These are phyloP conservation scores for Xylota sylvarum DNA, from an alignment of 2,888 invertebrate species.

Conservation along the genomic window DNA sequence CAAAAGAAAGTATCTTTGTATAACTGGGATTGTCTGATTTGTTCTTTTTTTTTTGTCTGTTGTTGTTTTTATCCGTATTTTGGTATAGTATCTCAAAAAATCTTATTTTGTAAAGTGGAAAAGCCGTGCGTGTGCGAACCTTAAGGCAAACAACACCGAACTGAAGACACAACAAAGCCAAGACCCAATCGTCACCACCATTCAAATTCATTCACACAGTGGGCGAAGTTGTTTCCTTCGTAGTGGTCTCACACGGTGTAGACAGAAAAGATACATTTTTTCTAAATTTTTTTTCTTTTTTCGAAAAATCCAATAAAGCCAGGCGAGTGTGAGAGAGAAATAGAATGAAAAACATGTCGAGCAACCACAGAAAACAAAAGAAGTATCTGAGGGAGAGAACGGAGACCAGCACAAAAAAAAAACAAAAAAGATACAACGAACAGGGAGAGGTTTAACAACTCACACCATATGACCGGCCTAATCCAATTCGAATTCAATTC, in stretches of 20 bases:
- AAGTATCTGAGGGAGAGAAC: slow-evolving; percentile 51
- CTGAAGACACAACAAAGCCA: slow-evolving; percentile 81
- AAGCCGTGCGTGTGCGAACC: slow-evolving; percentile 83
- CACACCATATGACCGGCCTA: slow-evolving; percentile 68
- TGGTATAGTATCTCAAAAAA: slow-evolving; percentile 43
- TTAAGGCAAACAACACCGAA: slow-evolving; percentile 85
- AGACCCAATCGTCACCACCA: slow-evolving; percentile 77
- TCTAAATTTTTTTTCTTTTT: slow-evolving; percentile 23
- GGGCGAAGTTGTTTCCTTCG: slow-evolving; percentile 73
- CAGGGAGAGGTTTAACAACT: slow-evolving; percentile 69
- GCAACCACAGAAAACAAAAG: slow-evolving; percentile 68
- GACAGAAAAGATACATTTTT: slow-evolving; percentile 69
- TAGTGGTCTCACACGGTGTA: slow-evolving; percentile 65
- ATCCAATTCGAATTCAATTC: slow-evolving; percentile 71
- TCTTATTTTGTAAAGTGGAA: slow-evolving; percentile 55
- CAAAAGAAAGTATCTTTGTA: slow-evolving; percentile 51
- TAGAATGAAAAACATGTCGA: slow-evolving; percentile 65
- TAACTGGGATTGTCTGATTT: slow-evolving; percentile 19
- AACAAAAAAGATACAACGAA: slow-evolving; percentile 15
- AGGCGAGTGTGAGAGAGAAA: slow-evolving; percentile 48
- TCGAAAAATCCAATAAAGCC: neutral
- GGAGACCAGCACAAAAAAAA: slow-evolving; percentile 10
- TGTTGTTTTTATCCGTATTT: slow-evolving; percentile 63
- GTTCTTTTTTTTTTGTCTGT: slow-evolving; percentile 28
- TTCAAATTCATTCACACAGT: slow-evolving; percentile 77